These are phyloP conservation scores for Eulemur macaco DNA, from an alignment of 2,113 vertebrate species.

Conservation along the genomic window DNA sequence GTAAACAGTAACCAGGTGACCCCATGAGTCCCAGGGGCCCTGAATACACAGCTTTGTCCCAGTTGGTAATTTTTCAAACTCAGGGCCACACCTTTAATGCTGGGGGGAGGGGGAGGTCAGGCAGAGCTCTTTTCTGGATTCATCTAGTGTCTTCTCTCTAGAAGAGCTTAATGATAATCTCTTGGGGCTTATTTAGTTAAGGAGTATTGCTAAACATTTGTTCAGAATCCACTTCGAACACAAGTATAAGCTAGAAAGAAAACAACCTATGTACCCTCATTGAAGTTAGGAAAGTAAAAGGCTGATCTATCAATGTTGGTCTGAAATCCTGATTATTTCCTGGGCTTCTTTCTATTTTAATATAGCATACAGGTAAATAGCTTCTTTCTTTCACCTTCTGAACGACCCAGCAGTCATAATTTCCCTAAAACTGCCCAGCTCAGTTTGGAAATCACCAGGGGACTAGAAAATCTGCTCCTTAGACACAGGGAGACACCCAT, in stretches of 20 bases:
- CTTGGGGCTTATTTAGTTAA: not conserved
- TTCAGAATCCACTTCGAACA: not conserved
- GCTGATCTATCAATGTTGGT: not conserved
- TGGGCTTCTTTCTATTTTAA: too few species aligned
- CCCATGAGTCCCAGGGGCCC: not conserved
- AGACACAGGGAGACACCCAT: fast-evolving
- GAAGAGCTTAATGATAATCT: not conserved
- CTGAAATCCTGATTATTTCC: not conserved
- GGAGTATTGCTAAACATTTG: not conserved
- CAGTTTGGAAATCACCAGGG: not conserved
- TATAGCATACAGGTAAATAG: fast-evolving
- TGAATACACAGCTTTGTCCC: not conserved
- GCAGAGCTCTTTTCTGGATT: not conserved
- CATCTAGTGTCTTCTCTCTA: not conserved
- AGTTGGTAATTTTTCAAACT: not conserved
- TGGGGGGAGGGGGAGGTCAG: not conserved
- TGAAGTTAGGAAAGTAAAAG: too few species aligned
- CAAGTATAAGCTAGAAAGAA: not conserved
- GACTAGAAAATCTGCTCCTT: fast-evolving
- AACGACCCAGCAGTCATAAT: not conserved
- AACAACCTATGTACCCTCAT: fast-evolving
- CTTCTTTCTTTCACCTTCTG: too few species aligned
- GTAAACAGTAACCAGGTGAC: not conserved
- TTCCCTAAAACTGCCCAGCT: not conserved
- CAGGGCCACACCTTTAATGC: not conserved